phyloP scores from a whole-genome alignment of 2,113 vertebrate species.

The Pangasianodon hypophthalmus region DNA sequence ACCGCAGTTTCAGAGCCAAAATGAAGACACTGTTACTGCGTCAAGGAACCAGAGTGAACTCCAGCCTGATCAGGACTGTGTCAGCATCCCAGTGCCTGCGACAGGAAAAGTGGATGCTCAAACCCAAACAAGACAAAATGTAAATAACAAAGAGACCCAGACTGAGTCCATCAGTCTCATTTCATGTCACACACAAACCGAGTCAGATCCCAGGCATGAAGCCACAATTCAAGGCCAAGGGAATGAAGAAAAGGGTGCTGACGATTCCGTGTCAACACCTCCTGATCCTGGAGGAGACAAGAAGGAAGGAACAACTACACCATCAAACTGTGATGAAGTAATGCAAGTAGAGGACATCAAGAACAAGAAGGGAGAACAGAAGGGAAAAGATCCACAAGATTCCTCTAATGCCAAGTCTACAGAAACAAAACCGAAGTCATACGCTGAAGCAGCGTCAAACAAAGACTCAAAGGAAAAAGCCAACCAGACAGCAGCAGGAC shows the following conservation, averaged over 20 bases:
- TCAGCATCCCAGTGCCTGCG: neutral
- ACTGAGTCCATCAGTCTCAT: conserved; percentile 32
- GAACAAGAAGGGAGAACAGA: conserved; percentile 26
- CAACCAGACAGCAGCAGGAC: neutral
- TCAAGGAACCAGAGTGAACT: conserved; percentile 2
- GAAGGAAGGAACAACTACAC: conserved; percentile 6
- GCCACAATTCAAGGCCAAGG: neutral
- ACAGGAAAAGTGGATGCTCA: conserved; percentile 44
- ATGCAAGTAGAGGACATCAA: conserved; percentile 25
- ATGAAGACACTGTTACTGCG: neutral
- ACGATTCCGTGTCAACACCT: neutral
- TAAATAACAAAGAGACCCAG: conserved; percentile 44
- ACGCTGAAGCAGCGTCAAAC: conserved; percentile 17
- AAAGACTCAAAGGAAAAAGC: neutral
- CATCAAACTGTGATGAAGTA: neutral
- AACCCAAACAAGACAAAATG: conserved; percentile 51
- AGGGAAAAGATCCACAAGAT: neutral
- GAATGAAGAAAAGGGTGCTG: neutral
- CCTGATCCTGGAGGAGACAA: conserved; percentile 8
- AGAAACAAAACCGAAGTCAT: conserved; percentile 5
- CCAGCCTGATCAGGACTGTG: neutral
- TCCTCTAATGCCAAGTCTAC: neutral
- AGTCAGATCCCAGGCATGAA: conserved; percentile 21
- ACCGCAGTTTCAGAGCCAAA: neutral
- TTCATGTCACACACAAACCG: conserved; percentile 64